Base-by-base conservation (phyloP, 1,140 invertebrate genomes). In the Lithobius niger region DNA sequence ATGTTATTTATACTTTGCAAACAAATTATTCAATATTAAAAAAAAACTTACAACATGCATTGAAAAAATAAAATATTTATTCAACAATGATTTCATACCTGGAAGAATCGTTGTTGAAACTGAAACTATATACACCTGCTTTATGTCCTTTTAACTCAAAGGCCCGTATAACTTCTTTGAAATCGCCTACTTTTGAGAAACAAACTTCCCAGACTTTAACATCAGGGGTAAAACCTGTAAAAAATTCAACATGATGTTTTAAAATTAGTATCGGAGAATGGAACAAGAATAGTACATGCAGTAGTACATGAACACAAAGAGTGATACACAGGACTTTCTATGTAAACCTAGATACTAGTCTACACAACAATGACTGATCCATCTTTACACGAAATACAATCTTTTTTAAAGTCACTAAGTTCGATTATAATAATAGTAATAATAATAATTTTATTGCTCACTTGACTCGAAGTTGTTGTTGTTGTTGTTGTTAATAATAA, bases 151-250 rank as follows among this genome's bases (percentile, higher is more conserved):
- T 81, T 27, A 92, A 73, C 62, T 88, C 82, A 67, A 83, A 91
- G 0, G 83, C 86, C 59, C 82, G 77, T 13, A 73, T 74, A 2
- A 86, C 77, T 61, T 83, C 79, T 60, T 84, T 83, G 64, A 86
- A 91, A 52, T 83, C 80, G 25, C 82, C 84, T 1, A 72, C 71
- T 69, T 83, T 86, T 31, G 74, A 78, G 65, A 89, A 90, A 25
- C 70, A 65, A 1, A 91, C 83, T 68, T 90, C 84, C 82, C 84
- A 89, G 1, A 91, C 79, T 71, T 87, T 88, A 1, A 87, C 83
- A 66, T 91, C 88, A 1, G 87, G 84, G 1, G 85, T 82, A 66
- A 91, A 92, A 27, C 88, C 86, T 77, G 69, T 15, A 57, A 31
- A 40, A 21, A 27, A 50, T 45, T 19, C 16, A 10, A 36, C 31